These are phyloP conservation scores for Mechanitis mazaeus DNA, from an alignment of 2,888 invertebrate species.

Conservation along the genomic window DNA sequence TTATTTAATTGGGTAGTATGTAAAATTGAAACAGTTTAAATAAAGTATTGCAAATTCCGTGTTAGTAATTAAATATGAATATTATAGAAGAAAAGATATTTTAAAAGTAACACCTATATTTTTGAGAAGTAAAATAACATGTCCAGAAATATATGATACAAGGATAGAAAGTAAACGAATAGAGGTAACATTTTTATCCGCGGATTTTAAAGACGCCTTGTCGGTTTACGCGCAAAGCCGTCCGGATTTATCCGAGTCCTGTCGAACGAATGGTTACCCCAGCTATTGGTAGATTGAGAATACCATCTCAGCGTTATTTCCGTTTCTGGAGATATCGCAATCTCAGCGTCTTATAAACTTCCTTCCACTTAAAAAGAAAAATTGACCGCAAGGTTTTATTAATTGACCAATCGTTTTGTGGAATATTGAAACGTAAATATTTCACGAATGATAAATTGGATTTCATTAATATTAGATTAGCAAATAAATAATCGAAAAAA, in stretches of 20 bases:
- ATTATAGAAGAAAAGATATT: neutral
- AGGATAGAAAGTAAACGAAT: slow-evolving; percentile 1
- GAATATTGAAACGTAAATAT: slow-evolving; percentile 4
- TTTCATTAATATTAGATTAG: neutral
- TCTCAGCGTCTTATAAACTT: slow-evolving; percentile 34
- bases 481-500: no score
- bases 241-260: slow-evolving; percentile 18
- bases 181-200: slow-evolving; percentile 7
- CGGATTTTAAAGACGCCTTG: slow-evolving; percentile 10
- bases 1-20: no score
- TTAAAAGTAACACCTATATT: neutral
- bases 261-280: slow-evolving; percentile 14
- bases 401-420: slow-evolving; percentile 19
- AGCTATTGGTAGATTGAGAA: slow-evolving; percentile 37
- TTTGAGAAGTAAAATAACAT: neutral
- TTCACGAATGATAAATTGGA: neutral
- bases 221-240: slow-evolving; percentile 14
- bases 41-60: no score
- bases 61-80: no score
- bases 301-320: slow-evolving; percentile 48
- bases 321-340: slow-evolving; percentile 34
- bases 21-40: no score
- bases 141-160: neutral
- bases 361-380: slow-evolving; percentile 25
- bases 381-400: slow-evolving; percentile 30